These are phyloP conservation scores for Tupiocoris notatus DNA, from an alignment of 2,888 invertebrate genomes.

Conservation along the genomic window DNA sequence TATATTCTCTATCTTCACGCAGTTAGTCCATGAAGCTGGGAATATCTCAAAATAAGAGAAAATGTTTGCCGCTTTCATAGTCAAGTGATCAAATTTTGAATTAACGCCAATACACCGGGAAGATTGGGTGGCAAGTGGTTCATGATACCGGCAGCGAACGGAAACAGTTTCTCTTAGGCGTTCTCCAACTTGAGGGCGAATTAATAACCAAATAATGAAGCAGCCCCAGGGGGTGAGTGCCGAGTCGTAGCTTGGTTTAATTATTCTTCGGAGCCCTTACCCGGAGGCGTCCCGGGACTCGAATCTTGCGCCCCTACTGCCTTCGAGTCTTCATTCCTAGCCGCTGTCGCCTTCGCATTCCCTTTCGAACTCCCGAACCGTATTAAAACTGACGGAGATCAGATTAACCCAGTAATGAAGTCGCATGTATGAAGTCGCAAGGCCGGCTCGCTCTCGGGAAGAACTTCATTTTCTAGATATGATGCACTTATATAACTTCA, in stretches of 20 bases:
- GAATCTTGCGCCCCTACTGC: neutral
- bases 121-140: neutral
- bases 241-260: constrained; percentile 31
- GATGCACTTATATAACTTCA: too few species aligned
- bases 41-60: too few species aligned
- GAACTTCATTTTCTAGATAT: too few species aligned
- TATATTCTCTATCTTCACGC: too few species aligned
- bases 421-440: too few species aligned
- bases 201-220: constrained; percentile 44
- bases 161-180: neutral
- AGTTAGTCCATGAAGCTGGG: too few species aligned
- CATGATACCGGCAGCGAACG: neutral
- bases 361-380: neutral
- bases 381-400: neutral
- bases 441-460: too few species aligned
- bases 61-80: too few species aligned
- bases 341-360: neutral
- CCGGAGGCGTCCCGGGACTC: neutral
- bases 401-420: neutral
- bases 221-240: constrained; percentile 8
- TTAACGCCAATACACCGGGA: constrained; percentile 36
- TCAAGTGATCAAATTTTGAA: constrained; percentile 25
- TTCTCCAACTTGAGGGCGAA: constrained; percentile 27
- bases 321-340: neutral
- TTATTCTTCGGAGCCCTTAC: constrained; percentile 17